Base-by-base conservation (phyloP, 2,888 invertebrate genomes). In the Plagodis pulveraria region DNA sequence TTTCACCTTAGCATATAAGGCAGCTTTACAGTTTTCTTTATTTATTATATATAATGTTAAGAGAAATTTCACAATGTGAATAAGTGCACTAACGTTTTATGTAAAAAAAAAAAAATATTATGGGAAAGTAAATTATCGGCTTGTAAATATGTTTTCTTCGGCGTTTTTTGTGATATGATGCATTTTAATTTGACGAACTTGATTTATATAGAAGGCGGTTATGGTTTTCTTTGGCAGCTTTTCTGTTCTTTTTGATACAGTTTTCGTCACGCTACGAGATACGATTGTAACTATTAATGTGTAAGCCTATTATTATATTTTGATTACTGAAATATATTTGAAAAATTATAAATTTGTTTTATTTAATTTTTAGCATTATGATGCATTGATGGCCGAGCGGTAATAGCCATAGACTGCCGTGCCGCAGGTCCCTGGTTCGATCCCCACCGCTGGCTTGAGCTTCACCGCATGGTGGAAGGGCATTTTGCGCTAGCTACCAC, bases 291-390 rank as follows among this genome's bases (percentile, higher is more conserved):
- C 91, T 92, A 91, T 79, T 91, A 90, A 87, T 73, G 77, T 89
- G 82, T 92, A 92, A 92, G 91, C 91, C 91, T 91, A 91, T 89
- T 90, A 91, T 91, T 92, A 92, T 92, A 92, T 92, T 92, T 92
- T 92, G 92, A 91, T 90, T 91, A 92, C 92, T 89, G 91, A 92
- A 91, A 92, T 92, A 91, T 91, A 91, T 90, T 91, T 91, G 84
- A 88, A 92, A 91, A 89, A 86, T 80, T 81, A 67, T 60, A 57
- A 6, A 35, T 47, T 67, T 51, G 66, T 69, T 70, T 71, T 58
- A 62, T 66, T 67, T 61, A 6, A 2, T 38, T 9, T 38, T 9
- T 38, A 6, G 38, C n/a, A n/a, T n/a, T n/a, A n/a, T n/a, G n/a
- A n/a, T n/a, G n/a, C n/a, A n/a, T n/a, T n/a, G n/a, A n/a, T n/a